These are phyloP conservation scores for Macrophya alboannulata DNA, from an alignment of 2,888 invertebrate genomes.

Conservation along the genomic window DNA sequence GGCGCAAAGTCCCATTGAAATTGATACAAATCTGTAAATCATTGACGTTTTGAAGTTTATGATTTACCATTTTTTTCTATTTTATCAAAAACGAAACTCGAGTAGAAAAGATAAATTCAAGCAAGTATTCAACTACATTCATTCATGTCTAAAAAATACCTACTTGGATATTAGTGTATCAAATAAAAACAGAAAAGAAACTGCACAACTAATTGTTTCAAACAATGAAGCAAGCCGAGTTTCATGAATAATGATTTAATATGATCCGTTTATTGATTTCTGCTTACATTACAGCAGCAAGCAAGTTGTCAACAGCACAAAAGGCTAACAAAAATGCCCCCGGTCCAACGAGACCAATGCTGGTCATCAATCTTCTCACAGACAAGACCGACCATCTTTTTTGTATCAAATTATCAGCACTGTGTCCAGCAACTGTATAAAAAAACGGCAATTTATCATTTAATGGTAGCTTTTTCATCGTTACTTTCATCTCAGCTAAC, in stretches of 20 bases:
- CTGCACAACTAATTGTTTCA: too few relatives aligned
- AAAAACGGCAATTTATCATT: conserved; percentile 49
- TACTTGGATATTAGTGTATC: too few relatives aligned
- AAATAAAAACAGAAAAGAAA: too few relatives aligned
- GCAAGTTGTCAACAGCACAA: conserved; percentile 86
- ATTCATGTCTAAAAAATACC: too few relatives aligned
- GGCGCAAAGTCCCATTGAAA: conserved; percentile 89
- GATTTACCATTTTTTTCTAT: not conserved
- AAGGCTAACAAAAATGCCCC: conserved; percentile 88
- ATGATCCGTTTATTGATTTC: conserved; percentile 1
- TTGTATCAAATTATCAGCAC: conserved; percentile 86
- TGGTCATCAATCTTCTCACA: conserved; percentile 87
- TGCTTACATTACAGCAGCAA: conserved; percentile 86
- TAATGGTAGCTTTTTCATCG: not conserved
- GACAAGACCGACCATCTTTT: conserved; percentile 86
- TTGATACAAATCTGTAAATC: conserved; percentile 84
- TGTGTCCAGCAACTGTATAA: conserved; percentile 85
- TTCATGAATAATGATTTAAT: conserved; percentile 14
- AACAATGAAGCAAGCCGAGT: conserved; percentile 9
- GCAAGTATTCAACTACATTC: too few relatives aligned
- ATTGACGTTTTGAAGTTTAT: conserved; percentile 48
- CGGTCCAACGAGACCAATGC: conserved; percentile 87
- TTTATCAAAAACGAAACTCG: too few relatives aligned
- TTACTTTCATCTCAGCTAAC: not conserved
- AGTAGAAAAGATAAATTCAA: too few relatives aligned